Evolutionary conservation across 2,888 invertebrate species (phyloP).

Genomic region (Tricholauxania praeusta): DNA sequence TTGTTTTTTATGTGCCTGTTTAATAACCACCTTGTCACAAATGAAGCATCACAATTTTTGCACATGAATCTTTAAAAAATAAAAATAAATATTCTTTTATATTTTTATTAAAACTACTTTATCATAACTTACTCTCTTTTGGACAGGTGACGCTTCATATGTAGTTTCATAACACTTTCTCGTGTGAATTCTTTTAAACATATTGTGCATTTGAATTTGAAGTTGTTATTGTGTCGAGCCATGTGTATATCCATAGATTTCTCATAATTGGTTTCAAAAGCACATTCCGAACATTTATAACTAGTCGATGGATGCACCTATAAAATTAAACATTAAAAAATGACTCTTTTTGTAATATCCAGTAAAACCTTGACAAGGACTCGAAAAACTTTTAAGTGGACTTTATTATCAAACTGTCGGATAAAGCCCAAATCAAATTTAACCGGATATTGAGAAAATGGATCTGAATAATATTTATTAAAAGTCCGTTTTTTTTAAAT

Average conservation of each 20-base stretch:
- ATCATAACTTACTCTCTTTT: conserved; percentile 50
- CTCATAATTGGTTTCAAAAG: conserved; percentile 58
- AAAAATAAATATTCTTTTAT: conserved; percentile 1
- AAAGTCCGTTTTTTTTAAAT: conserved; percentile 27
- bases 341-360: neutral
- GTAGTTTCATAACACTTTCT: conserved; percentile 55
- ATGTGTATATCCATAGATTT: conserved; percentile 61
- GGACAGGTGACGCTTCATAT: conserved; percentile 57
- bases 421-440: neutral
- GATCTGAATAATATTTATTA: neutral
- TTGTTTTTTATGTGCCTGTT: conserved; percentile 45
- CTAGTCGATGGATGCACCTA: conserved; percentile 52
- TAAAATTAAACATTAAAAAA: neutral
- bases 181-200: conserved; percentile 60
- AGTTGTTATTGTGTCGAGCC: conserved; percentile 56
- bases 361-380: neutral
- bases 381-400: too few relatives aligned
- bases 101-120: conserved; percentile 1
- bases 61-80: conserved; percentile 42
- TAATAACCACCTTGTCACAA: conserved; percentile 39
- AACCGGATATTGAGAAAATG: neutral
- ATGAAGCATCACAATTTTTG: conserved; percentile 42
- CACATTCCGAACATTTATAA: conserved; percentile 57
- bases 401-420: too few relatives aligned
- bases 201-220: conserved; percentile 57